Evolutionary conservation across 23 tunicate species (phyloP), one percentile per base, ranked within the genome.

Genomic region (Aplidium turbinatum): DNA sequence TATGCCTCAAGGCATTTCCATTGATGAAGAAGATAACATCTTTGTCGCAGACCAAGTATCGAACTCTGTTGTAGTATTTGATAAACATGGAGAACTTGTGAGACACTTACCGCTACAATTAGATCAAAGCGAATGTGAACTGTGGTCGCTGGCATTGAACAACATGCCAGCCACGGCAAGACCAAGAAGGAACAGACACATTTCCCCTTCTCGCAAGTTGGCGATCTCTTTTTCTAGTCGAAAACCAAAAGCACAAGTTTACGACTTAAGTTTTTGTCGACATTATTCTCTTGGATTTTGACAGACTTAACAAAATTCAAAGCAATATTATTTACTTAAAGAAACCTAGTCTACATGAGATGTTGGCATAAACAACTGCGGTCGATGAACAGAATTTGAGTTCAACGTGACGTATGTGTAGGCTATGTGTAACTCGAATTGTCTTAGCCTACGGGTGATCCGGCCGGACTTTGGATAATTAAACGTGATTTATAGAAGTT

Each of bases 11-110:
- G 96, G 96, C 29, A 27, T 88, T 11, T 75, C 75, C 47, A 38
- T 70, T 40, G 96, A 88, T 58, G 96, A 88, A 60, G 78, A 81
- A 58, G 96, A 88, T 68, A 81, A 81, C 75, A 58, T 81, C 4
- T 65, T 88, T 29, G 96, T 88, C 19, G 86, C 54, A 13, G 82
- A 88, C 47, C 80, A 76, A 38, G 32, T 58, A 35, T 47, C 82
- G 27, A 81, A 68, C 33, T 62, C 79, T 5, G 50, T 88, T 0
- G 52, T 57, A 2, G 9, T 88, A 19, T 88, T 88, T 31, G 96
- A 88, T 38, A 60, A 57, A 13, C 73, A 88, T 31, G 96, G 96
- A 3, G 75, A 69, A 68, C 38, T 48, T 30, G 83, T 81, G 11
- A 63, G 78, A 40, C 35, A 50, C 25, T 61, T 86, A 35, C 32